Evolutionary conservation across 2,797 vertebrate species (phyloP).

Genomic region (Euthynnus affinis): DNA sequence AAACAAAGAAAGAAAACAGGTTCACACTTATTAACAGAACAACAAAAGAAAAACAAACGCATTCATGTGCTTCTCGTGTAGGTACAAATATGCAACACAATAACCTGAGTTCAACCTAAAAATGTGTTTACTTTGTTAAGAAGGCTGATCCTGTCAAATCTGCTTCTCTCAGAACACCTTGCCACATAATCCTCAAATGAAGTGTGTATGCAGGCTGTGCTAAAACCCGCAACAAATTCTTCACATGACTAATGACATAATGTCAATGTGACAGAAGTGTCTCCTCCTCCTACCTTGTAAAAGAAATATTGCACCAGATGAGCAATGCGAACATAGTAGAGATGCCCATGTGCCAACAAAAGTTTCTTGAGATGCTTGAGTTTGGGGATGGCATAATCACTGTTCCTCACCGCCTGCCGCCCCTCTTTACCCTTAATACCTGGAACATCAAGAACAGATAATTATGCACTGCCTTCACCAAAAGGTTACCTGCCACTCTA

Average conservation of each 20-base stretch:
- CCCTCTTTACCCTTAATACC: slow-evolving; percentile 99
- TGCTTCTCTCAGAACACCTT: background rate
- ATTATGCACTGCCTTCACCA: background rate
- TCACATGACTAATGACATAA: background rate
- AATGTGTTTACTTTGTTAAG: slow-evolving; percentile 6
- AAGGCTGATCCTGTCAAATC: slow-evolving; percentile 21
- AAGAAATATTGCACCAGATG: slow-evolving; percentile 99
- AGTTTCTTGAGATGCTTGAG: slow-evolving; percentile 97
- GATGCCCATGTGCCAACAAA: slow-evolving; percentile 95
- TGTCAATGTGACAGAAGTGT: background rate
- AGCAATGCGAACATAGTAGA: slow-evolving; percentile 98
- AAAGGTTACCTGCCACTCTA: background rate
- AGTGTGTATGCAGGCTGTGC: slow-evolving; percentile 9
- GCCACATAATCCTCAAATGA: slow-evolving; percentile 12
- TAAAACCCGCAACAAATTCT: slow-evolving; percentile 5
- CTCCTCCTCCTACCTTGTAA: slow-evolving; percentile 91
- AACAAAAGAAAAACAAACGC: slow-evolving; percentile 20
- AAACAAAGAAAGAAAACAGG: slow-evolving; percentile 40
- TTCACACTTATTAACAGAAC: slow-evolving; percentile 22
- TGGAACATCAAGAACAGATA: slow-evolving; percentile 63
- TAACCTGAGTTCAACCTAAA: slow-evolving; percentile 5
- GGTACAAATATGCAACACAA: background rate
- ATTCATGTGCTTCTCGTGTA: background rate
- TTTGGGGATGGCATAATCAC: slow-evolving; percentile 97
- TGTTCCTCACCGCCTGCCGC: slow-evolving; percentile 97